Evolutionary conservation across 23 tunicate genomes (phyloP), one percentile per base, ranked within the genome.

Genomic region (Phallusia fumigata): DNA sequence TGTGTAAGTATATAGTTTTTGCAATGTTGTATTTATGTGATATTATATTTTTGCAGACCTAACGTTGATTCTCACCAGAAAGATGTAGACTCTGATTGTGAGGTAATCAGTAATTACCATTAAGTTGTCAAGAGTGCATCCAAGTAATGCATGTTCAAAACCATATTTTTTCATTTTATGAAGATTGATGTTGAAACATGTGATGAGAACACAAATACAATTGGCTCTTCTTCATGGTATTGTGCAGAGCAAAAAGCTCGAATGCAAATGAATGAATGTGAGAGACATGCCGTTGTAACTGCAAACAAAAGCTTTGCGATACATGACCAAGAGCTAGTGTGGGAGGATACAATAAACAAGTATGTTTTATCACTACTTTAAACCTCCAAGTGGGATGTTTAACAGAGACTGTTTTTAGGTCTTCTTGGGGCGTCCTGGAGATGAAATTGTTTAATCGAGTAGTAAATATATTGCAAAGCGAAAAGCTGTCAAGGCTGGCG

Each of bases 201-300:
- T 0, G 76, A 77, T n/a, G 86, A 75, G 0, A 73, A 64, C 0
- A 58, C 83, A 6, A 24, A 64, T 0, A 45, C 32, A 0, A 83
- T 82, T 76, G 97, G 97, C 0, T 76, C 88, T 32, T 5, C 86
- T 6, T 81, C 91, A 0, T 88, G 92, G 92, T 75, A 83, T 45
- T 92, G 86, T 80, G 91, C 87, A 24, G 86, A 77, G 32, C 97
- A 92, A 53, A 84, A 89, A 65, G 97, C 88, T 0, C 79, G 91
- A 30, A 45, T 80, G 50, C 86, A 92, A 32, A 92, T 92, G 97
- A 92, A 92, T 75, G 97, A 92, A 80, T 88, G 92, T 82, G 97
- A 92, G 58, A 82, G 91, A 53, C 86, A 84, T 64, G 85, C 85
- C 13, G 33, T 85, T 35, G 78, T 0, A 26, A 40, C 40, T 52